Conservation (phyloP, 2,888 invertebrate genomes). For the Dendrolimus houi region DNA sequence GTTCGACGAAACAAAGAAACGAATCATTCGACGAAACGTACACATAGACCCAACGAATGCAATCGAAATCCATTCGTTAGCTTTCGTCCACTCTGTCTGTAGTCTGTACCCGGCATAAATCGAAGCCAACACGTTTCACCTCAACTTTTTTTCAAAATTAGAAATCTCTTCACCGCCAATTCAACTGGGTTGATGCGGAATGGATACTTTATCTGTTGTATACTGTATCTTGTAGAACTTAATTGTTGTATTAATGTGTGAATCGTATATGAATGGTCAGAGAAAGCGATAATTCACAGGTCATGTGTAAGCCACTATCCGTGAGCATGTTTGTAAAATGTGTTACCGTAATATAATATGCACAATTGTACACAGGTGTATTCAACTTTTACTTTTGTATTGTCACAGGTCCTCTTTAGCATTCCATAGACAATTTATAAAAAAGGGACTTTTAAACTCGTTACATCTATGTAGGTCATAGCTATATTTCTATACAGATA, state of each 20-base stretch:
- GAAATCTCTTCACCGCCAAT: constrained; percentile 22
- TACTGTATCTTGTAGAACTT: constrained; percentile 21
- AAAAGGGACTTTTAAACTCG: too few species aligned
- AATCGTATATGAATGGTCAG: constrained; percentile 28
- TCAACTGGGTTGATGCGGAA: constrained; percentile 8
- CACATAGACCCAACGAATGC: too few species aligned
- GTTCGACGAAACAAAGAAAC: too few species aligned
- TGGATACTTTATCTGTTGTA: constrained; percentile 9
- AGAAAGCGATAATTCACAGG: constrained; percentile 32
- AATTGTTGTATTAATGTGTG: constrained; percentile 32
- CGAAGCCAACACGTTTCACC: constrained; percentile 1
- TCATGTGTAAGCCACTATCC: constrained; percentile 17
- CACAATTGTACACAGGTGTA: too few species aligned
- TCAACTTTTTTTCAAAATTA: constrained; percentile 24
- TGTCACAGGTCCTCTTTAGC: too few species aligned
- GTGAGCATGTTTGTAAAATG: constrained; percentile 5
- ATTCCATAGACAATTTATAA: too few species aligned
- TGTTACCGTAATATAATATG: background rate
- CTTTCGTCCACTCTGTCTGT: too few species aligned
- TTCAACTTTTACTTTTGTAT: too few species aligned
- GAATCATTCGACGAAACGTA: too few species aligned
- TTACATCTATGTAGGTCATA: too few species aligned
- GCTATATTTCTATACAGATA: too few species aligned
- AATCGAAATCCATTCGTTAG: too few species aligned
- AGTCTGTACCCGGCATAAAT: background rate